Conservation (phyloP, 2,797 vertebrate species). For the Pangasius sanitwongsei region DNA sequence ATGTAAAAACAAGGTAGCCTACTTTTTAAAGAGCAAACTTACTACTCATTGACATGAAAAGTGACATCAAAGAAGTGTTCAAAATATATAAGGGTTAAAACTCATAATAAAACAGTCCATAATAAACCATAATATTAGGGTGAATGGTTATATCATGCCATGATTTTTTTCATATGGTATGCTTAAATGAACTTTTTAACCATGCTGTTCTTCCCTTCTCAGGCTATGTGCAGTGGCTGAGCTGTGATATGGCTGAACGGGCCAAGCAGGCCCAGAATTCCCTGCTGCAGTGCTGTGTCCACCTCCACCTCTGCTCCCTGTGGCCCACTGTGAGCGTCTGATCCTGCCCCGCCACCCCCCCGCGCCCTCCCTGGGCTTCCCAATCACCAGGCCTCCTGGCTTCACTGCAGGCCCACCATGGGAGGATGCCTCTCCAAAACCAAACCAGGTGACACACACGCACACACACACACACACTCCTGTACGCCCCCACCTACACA, state of each 20-base stretch:
- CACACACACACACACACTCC: background rate
- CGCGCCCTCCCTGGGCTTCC: conserved; percentile 61
- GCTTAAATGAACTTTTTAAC: background rate
- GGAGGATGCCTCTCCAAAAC: conserved; percentile 95
- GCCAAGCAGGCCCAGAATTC: conserved; percentile 68
- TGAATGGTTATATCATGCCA: background rate
- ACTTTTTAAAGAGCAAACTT: background rate
- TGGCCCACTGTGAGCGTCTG: conserved; percentile 57
- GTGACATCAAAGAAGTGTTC: too few species aligned
- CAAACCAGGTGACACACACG: conserved; percentile 83
- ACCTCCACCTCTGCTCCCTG: conserved; percentile 61
- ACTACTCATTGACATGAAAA: background rate
- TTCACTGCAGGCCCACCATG: conserved; percentile 78
- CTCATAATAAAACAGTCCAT: background rate
- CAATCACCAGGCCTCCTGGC: conserved; percentile 60
- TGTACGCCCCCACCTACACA: background rate
- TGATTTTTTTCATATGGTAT: background rate
- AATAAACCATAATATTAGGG: background rate
- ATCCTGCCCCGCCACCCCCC: conserved; percentile 63
- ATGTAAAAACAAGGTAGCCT: background rate
- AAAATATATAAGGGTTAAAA: too few species aligned
- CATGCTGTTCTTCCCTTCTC: conserved; percentile 7
- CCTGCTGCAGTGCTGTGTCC: conserved; percentile 64
- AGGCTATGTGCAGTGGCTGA: conserved; percentile 74
- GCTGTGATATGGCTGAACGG: conserved; percentile 73